phyloP scores from a whole-genome alignment of 2,113 vertebrate genomes.

The Laticauda colubrina region DNA sequence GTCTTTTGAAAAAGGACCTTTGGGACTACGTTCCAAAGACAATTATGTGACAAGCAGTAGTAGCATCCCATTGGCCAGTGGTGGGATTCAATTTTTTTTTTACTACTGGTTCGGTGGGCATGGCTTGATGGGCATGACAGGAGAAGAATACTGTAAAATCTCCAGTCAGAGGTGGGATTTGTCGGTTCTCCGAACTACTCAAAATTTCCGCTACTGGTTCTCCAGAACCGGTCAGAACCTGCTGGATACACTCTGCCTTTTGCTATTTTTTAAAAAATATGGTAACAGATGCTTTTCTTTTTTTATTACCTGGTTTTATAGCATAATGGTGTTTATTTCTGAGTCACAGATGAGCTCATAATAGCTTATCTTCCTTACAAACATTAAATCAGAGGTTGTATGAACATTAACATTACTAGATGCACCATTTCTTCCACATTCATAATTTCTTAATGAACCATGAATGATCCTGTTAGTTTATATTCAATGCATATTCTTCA shows the following conservation, averaged over 20 bases:
- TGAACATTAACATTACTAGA: background rate
- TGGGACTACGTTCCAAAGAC: background rate
- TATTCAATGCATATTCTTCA: background rate
- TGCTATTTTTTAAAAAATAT: background rate
- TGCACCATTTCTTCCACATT: background rate
- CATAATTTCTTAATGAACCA: background rate
- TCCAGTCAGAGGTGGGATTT: too few species aligned
- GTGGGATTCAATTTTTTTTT: too few species aligned
- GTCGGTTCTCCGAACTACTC: too few species aligned
- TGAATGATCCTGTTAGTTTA: background rate
- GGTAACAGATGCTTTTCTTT: background rate
- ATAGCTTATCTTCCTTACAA: background rate
- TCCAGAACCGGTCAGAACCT: too few species aligned
- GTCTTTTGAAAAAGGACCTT: background rate
- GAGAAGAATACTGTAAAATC: too few species aligned
- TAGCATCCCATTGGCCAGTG: background rate
- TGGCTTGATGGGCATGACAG: too few species aligned
- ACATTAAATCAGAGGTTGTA: background rate
- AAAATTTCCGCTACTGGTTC: too few species aligned
- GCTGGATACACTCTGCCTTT: background rate
- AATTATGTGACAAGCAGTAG: background rate
- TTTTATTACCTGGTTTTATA: background rate
- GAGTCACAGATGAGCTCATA: background rate
- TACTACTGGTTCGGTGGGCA: too few species aligned
- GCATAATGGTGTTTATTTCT: background rate